Percentiles rank a stretch among this genome's conserved stretches.
Conservation (phyloP, 2,113 vertebrate species). For the Onychostoma macrolepis region DNA sequence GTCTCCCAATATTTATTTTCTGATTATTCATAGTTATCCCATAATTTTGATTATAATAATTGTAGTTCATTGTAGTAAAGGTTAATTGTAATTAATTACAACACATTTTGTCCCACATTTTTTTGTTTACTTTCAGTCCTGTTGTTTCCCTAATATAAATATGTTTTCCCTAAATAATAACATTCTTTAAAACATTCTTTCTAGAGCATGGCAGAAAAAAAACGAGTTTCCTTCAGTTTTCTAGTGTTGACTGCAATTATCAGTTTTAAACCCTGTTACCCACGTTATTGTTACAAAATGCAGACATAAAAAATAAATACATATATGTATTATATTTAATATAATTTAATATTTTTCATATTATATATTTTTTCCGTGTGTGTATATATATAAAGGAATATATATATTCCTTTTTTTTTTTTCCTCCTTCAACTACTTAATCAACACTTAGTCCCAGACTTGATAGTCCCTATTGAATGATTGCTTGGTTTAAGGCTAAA, state of each 20-base stretch:
- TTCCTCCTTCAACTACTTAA: not conserved
- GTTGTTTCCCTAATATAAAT: not conserved
- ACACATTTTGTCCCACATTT: not conserved
- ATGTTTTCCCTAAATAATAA: not conserved
- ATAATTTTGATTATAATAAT: not conserved
- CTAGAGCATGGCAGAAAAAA: not conserved
- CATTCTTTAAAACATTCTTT: not conserved
- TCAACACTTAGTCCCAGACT: not conserved
- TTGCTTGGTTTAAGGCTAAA: not conserved
- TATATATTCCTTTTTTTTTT: not conserved
- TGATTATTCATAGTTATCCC: not conserved
- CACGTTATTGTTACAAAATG: not conserved
- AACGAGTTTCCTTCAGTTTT: not conserved
- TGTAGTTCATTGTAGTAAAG: not conserved
- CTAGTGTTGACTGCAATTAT: not conserved
- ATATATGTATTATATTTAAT: too few relatives aligned
- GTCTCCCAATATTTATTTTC: not conserved
- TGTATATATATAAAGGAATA: too few relatives aligned
- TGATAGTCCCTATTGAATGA: not conserved
- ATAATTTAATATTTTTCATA: too few relatives aligned
- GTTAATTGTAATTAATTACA: not conserved
- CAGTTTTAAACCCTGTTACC: not conserved
- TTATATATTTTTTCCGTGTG: too few relatives aligned
- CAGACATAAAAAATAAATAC: too few relatives aligned
- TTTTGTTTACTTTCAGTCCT: not conserved